phyloP scores from a whole-genome alignment of 2,113 vertebrate species.

The Zingel zingel region DNA sequence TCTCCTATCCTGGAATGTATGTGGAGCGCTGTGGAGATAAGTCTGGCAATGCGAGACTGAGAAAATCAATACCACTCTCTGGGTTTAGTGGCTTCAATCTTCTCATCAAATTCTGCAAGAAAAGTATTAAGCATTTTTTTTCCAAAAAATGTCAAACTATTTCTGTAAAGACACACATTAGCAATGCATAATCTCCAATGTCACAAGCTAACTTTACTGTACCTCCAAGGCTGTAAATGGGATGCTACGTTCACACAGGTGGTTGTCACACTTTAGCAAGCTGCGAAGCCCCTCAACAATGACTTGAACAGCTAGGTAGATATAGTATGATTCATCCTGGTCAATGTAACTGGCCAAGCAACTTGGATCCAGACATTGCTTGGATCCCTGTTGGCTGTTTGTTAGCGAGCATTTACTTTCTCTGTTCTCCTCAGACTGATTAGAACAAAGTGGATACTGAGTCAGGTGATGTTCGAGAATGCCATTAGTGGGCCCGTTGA shows the following conservation, averaged over 20 bases:
- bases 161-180: background rate
- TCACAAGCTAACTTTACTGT: background rate
- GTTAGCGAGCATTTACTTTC: background rate
- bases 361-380: conserved; percentile 7
- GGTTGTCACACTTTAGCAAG: conserved; percentile 57
- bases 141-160: no score
- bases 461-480: background rate
- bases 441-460: background rate
- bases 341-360: conserved; percentile 50
- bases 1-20: no score
- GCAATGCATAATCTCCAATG: background rate
- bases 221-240: conserved; percentile 68
- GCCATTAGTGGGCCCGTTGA: background rate
- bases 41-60: no score
- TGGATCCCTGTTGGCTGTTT: background rate
- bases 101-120: background rate
- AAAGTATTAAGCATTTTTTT: background rate
- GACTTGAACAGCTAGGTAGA: conserved; percentile 73
- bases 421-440: background rate
- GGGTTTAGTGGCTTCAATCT: background rate
- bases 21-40: no score
- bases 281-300: conserved; percentile 58
- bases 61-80: no score
- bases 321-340: conserved; percentile 45
- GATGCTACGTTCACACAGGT: conserved; percentile 23